Evolutionary conservation across 2,797 vertebrate species (phyloP), one percentile per base, ranked within the genome.

Genomic region (Phrynocephalus guinanensis): DNA sequence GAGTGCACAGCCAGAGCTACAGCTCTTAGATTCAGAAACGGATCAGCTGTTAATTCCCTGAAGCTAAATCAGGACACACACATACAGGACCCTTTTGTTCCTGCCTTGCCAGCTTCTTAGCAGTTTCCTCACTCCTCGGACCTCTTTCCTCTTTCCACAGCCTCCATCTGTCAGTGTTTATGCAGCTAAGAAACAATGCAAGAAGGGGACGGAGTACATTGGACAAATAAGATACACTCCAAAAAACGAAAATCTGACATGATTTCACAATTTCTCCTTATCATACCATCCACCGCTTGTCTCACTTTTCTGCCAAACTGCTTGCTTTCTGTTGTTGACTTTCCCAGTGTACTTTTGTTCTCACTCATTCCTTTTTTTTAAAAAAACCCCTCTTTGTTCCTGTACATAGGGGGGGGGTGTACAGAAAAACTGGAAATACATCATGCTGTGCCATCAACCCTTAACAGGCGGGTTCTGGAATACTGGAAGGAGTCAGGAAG

Each of bases 121-220:
- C 72, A 87, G 77, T 87, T 87, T 78, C 77, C 86, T 60, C 63
- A 63, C 30, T 84, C 79, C 84, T 79, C 71, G 78, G 86, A 76
- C 88, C 90, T 83, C 77, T 88, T 83, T 60, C 71, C 82, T 73
- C 72, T 85, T 90, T 76, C 70, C 30, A 77, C 84, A 86, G 71
- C 6, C 78, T 80, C 84, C 67, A 76, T 73, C 86, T 75, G 86
- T 71, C 86, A 26, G 71, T 86, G 77, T 83, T 79, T 83, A 86
- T 72, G 66, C 48, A 84, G 84, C 87, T 88, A 84, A 84, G 82
- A 81, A 67, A 16, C 73, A 66, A 83, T 68, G 84, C 28, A 13
- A 76, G 70, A 83, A 79, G 3, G 38, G 77, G 81, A 78, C 6
- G 60, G 38, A 79, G 66, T 84, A 81, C 78, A 79, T 70, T 70